These are phyloP conservation scores for Bugula neritina DNA, from an alignment of 2,888 invertebrate genomes.

Conservation along the genomic window DNA sequence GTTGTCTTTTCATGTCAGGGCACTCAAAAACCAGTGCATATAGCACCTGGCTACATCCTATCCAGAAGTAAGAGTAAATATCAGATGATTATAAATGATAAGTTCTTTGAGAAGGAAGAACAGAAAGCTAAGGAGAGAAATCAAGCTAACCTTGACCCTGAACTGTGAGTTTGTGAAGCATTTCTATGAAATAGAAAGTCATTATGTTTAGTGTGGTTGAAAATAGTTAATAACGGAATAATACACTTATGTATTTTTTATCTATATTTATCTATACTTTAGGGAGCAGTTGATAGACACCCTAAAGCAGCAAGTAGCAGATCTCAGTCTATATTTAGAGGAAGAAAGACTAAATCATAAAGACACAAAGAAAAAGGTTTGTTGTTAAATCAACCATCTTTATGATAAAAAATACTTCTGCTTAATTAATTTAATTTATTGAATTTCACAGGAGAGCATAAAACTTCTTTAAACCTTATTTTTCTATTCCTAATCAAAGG, in stretches of 20 bases:
- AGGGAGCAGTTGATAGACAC: constrained; percentile 39
- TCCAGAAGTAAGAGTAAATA: constrained; percentile 45
- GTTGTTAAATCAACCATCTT: too few species aligned
- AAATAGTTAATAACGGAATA: too few species aligned
- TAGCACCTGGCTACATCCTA: constrained; percentile 44
- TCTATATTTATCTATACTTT: too few species aligned
- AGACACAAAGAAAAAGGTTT: constrained; percentile 45
- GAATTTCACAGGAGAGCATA: too few species aligned
- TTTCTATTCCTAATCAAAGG: too few species aligned
- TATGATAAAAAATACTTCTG: too few species aligned
- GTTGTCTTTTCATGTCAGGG: too few species aligned
- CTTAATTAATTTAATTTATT: too few species aligned
- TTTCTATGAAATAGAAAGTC: too few species aligned
- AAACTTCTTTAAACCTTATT: too few species aligned
- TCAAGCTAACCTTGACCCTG: not conserved
- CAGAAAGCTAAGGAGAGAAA: not conserved
- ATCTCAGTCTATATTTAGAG: constrained; percentile 45
- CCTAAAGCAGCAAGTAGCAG: constrained; percentile 47
- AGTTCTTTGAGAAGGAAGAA: constrained; percentile 39
- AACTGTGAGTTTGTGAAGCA: constrained; percentile 17
- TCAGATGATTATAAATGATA: constrained; percentile 42
- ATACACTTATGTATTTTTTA: too few species aligned
- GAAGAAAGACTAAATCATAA: constrained; percentile 48
- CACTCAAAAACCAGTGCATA: constrained; percentile 29
- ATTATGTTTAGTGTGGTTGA: too few species aligned